Base-by-base conservation (phyloP, 1,140 invertebrate species). In the Drosophila tristis region DNA sequence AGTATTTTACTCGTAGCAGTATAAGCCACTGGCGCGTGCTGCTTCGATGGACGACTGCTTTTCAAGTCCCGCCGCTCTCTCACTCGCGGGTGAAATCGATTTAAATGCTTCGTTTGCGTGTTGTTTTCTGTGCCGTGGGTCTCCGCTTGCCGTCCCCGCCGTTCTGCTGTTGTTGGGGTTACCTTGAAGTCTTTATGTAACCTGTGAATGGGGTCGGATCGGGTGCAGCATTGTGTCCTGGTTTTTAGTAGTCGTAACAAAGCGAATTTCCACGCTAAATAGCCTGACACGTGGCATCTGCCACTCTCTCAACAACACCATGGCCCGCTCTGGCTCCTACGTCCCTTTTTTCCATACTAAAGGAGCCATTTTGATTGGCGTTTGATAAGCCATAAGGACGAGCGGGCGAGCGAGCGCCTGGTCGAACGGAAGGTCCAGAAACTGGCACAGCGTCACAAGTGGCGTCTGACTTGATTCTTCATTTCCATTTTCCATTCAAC, bases 31-130 rank as follows among this genome's bases (percentile, higher is more conserved):
- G 29, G 31, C 31, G 29, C 7, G 29, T 3, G 68, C 55, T 78
- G 58, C 60, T 58, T 31, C 74, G 60, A 68, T 57, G 66, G 74
- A 72, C 78, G 31, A 3, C 31, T 35, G 31, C 31, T 4, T 50
- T 25, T 55, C 31, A 20, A 31, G n/a, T 23, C 50, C 64, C 62
- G 44, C 29, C 20, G 59, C 43, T 70, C 56, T 77, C 55, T 35
- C 9, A 35, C 9, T 35, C 31, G 31, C 31, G 31, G 23, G 43
- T 61, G 58, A 72, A 86, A 86, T 86, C 81, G 81, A 86, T 86
- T 87, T 86, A 87, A 87, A 86, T 87, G 81, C 73, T 72, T 74
- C 66, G 82, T 80, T 86, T 82, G 81, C 81, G 82, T 86, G 81
- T 86, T 81, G 75, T 73, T 64, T 70, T 49, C 66, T 61, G 64